Base-by-base conservation (phyloP, 2,113 vertebrate genomes). In the Nanorana parkeri region DNA sequence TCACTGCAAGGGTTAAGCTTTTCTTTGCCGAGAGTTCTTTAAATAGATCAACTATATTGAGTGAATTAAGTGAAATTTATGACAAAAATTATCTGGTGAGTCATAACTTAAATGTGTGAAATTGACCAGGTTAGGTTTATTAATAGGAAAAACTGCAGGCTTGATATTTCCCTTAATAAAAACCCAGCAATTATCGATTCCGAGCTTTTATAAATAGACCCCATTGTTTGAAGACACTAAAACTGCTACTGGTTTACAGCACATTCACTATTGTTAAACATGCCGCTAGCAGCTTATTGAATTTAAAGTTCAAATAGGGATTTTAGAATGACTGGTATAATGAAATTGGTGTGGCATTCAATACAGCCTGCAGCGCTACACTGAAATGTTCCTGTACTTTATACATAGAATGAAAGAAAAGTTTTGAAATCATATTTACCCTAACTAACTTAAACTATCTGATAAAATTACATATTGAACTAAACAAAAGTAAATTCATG, bases 301-400 rank as follows among this genome's bases (percentile, higher is more conserved):
- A 80, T 56, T 80, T 79, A 79, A 80, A 69, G 78, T 80, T 80
- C 67, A 80, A 72, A 80, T 63, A 63, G 68, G 68, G 78, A 71
- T 72, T 64, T 64, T 61, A 72, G 47, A 80, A 80, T 80, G 67
- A 72, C 78, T 80, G 41, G 56, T 69, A 80, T 61, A 71, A 72
- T 72, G 67, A 72, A 80, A 72, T 29, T 54, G 24, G 19, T 80
- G 16, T 80, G 78, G 56, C 67, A 80, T 80, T 72, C 78, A 71
- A 80, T 80, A 63, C 67, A 26, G 78, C 78, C 68, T 71, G 36
- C 67, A 72, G 67, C 78, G 63, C 17, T 71, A 64, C 54, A 60
- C 6, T 51, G 67, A 68, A 80, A 64, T 72, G 60, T 72, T 80
- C 15, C 17, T 80, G 23, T 47, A 72, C 19, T 80, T 72, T 72